phyloP scores from a whole-genome alignment of 2,113 vertebrate genomes.

The Hoplias malabaricus region DNA sequence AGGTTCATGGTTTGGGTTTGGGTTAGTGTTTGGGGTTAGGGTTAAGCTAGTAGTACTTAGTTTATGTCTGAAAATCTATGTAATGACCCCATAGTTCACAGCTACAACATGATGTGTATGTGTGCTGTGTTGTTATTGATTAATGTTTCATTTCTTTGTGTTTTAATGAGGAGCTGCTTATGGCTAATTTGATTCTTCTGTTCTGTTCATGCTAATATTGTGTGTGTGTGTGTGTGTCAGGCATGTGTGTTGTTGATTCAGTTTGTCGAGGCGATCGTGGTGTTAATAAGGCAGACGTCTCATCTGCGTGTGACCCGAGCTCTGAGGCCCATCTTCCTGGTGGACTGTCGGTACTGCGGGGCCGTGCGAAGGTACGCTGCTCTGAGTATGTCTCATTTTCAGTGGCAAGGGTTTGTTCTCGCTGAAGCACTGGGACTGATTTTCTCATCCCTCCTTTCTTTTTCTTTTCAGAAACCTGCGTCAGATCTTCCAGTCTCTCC shows the following conservation, averaged over 20 bases:
- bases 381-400: too few relatives aligned
- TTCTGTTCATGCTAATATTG: neutral
- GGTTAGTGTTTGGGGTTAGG: too few relatives aligned
- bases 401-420: too few relatives aligned
- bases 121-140: neutral
- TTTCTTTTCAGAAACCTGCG: slow-evolving; percentile 83
- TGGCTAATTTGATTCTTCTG: too few relatives aligned
- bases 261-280: slow-evolving; percentile 94
- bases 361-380: slow-evolving; percentile 85
- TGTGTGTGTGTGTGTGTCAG: slow-evolving; percentile 65
- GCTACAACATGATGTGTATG: too few relatives aligned
- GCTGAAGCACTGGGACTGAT: too few relatives aligned
- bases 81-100: neutral
- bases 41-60: too few relatives aligned
- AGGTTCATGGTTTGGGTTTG: too few relatives aligned
- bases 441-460: neutral
- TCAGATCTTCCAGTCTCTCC: slow-evolving; percentile 98
- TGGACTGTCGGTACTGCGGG: slow-evolving; percentile 96
- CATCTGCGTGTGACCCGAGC: slow-evolving; percentile 93
- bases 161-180: too few relatives aligned
- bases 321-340: slow-evolving; percentile 93
- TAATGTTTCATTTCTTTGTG: neutral
- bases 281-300: slow-evolving; percentile 91
- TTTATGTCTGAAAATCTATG: neutral
- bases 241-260: slow-evolving; percentile 88